Conservation (phyloP, 2,888 invertebrate species). For the Allacma fusca region DNA sequence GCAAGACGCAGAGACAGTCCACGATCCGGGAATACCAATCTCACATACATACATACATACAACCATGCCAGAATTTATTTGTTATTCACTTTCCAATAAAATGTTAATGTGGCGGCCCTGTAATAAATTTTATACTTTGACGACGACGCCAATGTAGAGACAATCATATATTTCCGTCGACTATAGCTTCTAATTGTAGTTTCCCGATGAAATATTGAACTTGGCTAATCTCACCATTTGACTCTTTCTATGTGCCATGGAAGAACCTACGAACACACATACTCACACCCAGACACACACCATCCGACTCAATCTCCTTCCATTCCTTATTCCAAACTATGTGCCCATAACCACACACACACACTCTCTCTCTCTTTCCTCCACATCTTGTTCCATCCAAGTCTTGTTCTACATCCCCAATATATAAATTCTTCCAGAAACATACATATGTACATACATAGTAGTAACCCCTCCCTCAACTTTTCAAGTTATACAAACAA, state of each 20-base stretch:
- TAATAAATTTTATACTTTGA: slow-evolving; percentile 54
- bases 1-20: neutral
- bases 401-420: neutral
- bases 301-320: neutral
- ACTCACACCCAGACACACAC: neutral
- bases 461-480: neutral
- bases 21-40: slow-evolving; percentile 17
- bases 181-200: slow-evolving; percentile 46
- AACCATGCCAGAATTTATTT: slow-evolving; percentile 60
- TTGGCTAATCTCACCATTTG: slow-evolving; percentile 29
- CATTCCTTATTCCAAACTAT: neutral
- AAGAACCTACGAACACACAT: neutral
- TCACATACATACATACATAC: too few species aligned
- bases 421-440: neutral
- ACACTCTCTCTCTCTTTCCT: neutral
- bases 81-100: slow-evolving; percentile 62
- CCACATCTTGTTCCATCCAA: neutral
- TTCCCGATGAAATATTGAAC: slow-evolving; percentile 45
- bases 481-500: slow-evolving; percentile 37
- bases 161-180: slow-evolving; percentile 47
- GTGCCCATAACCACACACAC: neutral
- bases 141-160: slow-evolving; percentile 45
- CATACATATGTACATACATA: neutral
- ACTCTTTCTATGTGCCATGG: slow-evolving; percentile 23
- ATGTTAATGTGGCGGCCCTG: slow-evolving; percentile 59